A percentile compares a stretch with the other conserved stretches of the same genome.
phyloP scores from a whole-genome alignment of 1,140 invertebrate species.

The Odontomachus brunneus region DNA sequence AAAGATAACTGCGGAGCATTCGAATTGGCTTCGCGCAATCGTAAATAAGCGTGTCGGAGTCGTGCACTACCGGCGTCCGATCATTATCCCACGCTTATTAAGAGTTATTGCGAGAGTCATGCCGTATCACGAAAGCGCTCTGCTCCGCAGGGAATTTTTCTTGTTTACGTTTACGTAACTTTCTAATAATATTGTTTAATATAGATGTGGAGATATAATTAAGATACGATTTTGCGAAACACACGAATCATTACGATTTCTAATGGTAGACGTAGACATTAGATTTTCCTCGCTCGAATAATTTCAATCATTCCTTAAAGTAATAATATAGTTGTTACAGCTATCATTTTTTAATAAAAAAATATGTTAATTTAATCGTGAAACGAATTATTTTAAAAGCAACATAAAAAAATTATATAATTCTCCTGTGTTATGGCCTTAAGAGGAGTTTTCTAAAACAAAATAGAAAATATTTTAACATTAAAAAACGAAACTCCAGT shows the following conservation, averaged over 20 bases:
- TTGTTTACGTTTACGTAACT: slow-evolving; percentile 35
- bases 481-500: too few relatives aligned
- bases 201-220: too few relatives aligned
- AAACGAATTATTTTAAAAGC: neutral
- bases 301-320: too few relatives aligned
- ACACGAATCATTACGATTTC: neutral
- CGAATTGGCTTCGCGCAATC: slow-evolving; percentile 50
- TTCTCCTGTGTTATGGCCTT: too few relatives aligned
- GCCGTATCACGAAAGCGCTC: slow-evolving; percentile 17
- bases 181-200: slow-evolving; percentile 33
- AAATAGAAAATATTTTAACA: too few relatives aligned
- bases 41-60: slow-evolving; percentile 66
- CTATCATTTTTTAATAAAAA: neutral
- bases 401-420: too few relatives aligned
- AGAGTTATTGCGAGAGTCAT: slow-evolving; percentile 60
- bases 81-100: slow-evolving; percentile 70
- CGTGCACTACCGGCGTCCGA: slow-evolving; percentile 52
- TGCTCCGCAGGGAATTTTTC: slow-evolving; percentile 20
- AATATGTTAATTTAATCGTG: neutral
- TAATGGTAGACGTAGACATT: too few relatives aligned
- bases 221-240: slow-evolving; percentile 32
- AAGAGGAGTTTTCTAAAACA: too few relatives aligned
- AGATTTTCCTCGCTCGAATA: too few relatives aligned
- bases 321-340: neutral
- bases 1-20: slow-evolving; percentile 31